Percentiles rank a stretch among this genome's conserved stretches.
These are phyloP conservation scores for Dicentrarchus labrax DNA, from an alignment of 2,113 vertebrate species.

Conservation along the genomic window DNA sequence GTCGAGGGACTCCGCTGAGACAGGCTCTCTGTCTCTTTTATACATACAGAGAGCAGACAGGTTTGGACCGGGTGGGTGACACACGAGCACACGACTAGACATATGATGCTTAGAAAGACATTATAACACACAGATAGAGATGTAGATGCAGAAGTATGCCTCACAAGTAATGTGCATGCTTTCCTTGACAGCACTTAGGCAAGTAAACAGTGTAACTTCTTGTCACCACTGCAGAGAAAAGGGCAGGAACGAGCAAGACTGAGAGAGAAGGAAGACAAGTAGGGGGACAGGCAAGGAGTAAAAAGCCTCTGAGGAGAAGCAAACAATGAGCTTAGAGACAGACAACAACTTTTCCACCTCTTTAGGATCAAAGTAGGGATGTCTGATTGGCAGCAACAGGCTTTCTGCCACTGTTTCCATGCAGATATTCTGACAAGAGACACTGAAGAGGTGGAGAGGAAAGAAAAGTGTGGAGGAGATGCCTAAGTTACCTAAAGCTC, in stretches of 20 bases:
- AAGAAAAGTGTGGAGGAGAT: background rate
- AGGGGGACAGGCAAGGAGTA: conserved; percentile 1
- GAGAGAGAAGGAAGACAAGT: background rate
- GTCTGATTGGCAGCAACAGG: conserved; percentile 19
- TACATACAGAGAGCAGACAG: conserved; percentile 45
- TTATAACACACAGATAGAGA: conserved; percentile 33
- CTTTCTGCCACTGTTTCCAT: conserved; percentile 5
- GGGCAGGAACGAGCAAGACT: background rate
- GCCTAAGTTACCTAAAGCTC: background rate
- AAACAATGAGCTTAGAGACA: conserved; percentile 40
- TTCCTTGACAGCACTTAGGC: conserved; percentile 33
- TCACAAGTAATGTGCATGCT: conserved; percentile 7
- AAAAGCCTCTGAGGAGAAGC: conserved; percentile 36
- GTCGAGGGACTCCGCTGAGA: conserved; percentile 57
- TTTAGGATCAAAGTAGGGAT: conserved; percentile 20
- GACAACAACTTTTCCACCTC: conserved; percentile 8
- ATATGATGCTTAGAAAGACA: conserved; percentile 31
- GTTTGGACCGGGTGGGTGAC: conserved; percentile 34
- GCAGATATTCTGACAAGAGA: conserved; percentile 10
- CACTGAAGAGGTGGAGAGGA: background rate
- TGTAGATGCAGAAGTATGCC: conserved; percentile 37
- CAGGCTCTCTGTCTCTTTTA: conserved; percentile 51
- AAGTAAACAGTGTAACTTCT: conserved; percentile 20
- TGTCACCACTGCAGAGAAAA: conserved; percentile 34
- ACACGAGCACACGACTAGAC: conserved; percentile 23